Conservation (phyloP, 2,113 vertebrate species). For the Petrocephalus zakoni region DNA sequence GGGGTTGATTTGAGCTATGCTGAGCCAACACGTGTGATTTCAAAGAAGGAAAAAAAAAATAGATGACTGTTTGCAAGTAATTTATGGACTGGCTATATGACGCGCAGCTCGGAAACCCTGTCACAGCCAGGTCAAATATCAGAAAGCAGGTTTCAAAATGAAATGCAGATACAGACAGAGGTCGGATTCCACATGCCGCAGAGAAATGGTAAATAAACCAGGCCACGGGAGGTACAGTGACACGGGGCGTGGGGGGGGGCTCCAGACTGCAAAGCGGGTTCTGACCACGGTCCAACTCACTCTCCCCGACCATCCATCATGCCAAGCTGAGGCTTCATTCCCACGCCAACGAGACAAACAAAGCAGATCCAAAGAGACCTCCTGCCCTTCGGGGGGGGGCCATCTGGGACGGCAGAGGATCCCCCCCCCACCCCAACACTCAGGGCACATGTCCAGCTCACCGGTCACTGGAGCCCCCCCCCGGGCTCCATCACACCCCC, state of each 20-base stretch:
- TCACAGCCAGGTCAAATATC: neutral
- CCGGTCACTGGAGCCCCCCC: neutral
- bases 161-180: neutral
- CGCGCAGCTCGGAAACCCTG: neutral
- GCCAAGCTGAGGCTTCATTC: neutral
- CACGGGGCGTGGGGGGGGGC: neutral
- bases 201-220: neutral
- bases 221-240: neutral
- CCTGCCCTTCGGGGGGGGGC: slow-evolving; percentile 6
- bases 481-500: neutral
- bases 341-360: neutral
- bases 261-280: neutral
- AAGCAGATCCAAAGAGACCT: slow-evolving; percentile 19
- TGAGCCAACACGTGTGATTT: neutral
- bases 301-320: neutral
- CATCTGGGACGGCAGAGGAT: neutral
- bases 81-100: neutral
- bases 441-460: neutral
- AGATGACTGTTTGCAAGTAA: neutral
- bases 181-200: neutral
- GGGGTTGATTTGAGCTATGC: neutral
- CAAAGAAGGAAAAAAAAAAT: neutral
- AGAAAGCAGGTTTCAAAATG: neutral
- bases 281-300: neutral
- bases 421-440: slow-evolving; percentile 21